phyloP scores from a whole-genome alignment of 2,797 vertebrate species.

The Hipposideros larvatus region DNA sequence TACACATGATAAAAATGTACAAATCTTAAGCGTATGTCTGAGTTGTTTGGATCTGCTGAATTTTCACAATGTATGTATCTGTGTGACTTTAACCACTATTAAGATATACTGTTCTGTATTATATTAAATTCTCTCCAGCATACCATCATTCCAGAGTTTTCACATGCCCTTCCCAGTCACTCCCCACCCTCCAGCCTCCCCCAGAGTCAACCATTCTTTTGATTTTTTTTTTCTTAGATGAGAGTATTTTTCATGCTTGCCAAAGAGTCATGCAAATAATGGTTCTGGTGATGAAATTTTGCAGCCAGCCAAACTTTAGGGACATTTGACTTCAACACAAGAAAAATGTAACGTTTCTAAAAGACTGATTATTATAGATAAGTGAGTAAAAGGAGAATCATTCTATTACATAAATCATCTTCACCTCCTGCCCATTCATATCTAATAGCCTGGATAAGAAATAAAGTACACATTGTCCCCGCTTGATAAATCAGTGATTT shows the following conservation, averaged over 20 bases:
- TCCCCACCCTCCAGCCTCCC: neutral
- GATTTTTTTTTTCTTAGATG: neutral
- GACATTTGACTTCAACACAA: slow-evolving; percentile 70
- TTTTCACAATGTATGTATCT: neutral
- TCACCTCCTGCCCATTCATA: neutral
- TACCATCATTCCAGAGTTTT: neutral
- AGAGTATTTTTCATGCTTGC: neutral
- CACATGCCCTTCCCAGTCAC: neutral
- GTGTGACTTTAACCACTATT: neutral
- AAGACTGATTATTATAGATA: slow-evolving; percentile 64
- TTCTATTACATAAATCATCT: neutral
- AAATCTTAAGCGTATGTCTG: neutral
- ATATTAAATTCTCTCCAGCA: neutral
- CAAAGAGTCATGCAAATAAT: slow-evolving; percentile 33
- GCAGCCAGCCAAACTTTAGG: slow-evolving; percentile 40
- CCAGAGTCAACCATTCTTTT: neutral
- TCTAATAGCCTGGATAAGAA: neutral
- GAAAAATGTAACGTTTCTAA: slow-evolving; percentile 71
- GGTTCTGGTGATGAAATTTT: slow-evolving; percentile 57
- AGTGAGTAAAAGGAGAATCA: slow-evolving; percentile 67
- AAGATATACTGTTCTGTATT: neutral
- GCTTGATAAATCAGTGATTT: neutral
- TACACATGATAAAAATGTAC: neutral
- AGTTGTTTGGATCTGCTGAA: neutral
- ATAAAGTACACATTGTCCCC: neutral